Evolutionary conservation across 1,140 invertebrate genomes (phyloP), one percentile per base, ranked within the genome.

Genomic region (Eubasilissa regina): DNA sequence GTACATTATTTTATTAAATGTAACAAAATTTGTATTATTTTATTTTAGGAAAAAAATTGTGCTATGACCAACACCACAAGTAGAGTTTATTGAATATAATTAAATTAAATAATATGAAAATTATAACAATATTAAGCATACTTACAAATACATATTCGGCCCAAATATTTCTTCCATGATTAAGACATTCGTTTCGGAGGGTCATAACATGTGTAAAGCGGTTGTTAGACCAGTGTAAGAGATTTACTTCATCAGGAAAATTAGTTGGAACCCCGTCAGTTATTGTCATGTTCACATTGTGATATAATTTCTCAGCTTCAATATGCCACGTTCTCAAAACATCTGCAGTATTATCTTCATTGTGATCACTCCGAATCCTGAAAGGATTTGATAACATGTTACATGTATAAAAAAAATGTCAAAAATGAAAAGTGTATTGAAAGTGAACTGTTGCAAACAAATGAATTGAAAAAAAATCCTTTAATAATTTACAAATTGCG

Each of bases 301-400:
- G 94, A 88, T 98, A 99, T 8, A 91, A 83, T 15, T 90, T 83
- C 68, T 89, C 87, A 45, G 93, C 89, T 44, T 89, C 86, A 0
- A 89, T 76, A 10, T 95, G 84, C 97, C 97, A 99, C 70, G 91
- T 87, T 68, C 93, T 89, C 43, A 98, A 84, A 79, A 98, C 90
- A 76, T 93, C 89, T 66, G 93, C 86, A 9, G 94, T 94, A 56
- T 93, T 90, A 86, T 98, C 97, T 74, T 92, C 87, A 89, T 97
- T 98, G 81, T 97, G 95, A 88, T 98, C 97, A 87, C 94, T 96
- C 47, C 93, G 88, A 83, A 98, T 94, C 95, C 96, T 97, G 21
- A 12, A 55, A 55, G 25, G 7, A 45, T 11, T 55, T 21, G 13
- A 68, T 8, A 73, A n/a, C 3, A 4, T n/a, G n/a, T n/a, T n/a